Evolutionary conservation across 2,888 invertebrate genomes (phyloP).

Genomic region (Troilus luridus): DNA sequence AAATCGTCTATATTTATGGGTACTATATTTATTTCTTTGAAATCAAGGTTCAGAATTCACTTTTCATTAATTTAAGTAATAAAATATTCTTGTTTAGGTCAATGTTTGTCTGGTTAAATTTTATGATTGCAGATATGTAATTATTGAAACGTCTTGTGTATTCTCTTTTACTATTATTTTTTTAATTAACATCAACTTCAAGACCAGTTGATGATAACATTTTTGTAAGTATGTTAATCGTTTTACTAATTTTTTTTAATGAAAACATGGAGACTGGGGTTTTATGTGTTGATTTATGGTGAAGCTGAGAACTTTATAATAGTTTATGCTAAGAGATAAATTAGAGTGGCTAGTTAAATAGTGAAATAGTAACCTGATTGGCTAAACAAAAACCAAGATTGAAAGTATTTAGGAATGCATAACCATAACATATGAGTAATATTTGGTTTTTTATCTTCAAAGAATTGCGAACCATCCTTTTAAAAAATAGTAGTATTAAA

Average conservation of each 20-base stretch:
- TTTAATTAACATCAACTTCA: neutral
- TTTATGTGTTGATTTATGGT: neutral
- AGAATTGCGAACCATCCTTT: neutral
- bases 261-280: neutral
- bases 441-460: neutral
- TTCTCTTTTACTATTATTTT: neutral
- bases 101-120: neutral
- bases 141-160: neutral
- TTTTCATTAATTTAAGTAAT: neutral
- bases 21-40: neutral
- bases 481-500: neutral
- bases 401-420: no score
- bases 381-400: neutral
- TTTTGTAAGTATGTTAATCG: neutral
- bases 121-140: neutral
- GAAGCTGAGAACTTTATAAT: neutral
- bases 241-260: neutral
- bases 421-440: no score
- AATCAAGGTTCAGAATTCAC: neutral
- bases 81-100: neutral
- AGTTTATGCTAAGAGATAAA: neutral
- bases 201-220: neutral
- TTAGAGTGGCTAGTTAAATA: neutral
- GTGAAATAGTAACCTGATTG: neutral
- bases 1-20: neutral